Base-by-base conservation (phyloP, 2,113 vertebrate genomes). In the Desmodus rotundus region DNA sequence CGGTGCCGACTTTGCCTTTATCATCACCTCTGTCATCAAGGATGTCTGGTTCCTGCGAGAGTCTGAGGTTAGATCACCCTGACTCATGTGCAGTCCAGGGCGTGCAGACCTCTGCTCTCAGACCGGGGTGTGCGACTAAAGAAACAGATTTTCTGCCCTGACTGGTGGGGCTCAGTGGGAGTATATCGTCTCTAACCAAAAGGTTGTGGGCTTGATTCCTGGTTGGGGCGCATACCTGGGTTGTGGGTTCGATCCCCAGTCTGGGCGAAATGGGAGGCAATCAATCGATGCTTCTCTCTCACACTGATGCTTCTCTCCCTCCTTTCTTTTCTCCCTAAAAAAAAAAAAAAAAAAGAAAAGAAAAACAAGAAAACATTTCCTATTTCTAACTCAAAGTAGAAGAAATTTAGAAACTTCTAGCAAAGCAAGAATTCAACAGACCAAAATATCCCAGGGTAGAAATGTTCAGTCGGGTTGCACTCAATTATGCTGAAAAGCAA, bases 341-440 rank as follows among this genome's bases (percentile, higher is more conserved):
- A 28, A 22, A 61, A 26, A 28, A 11, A 13, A 7, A 61, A 28
- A 12, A 61, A 54, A 20, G 5, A 20, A 17, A 6, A 19, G 15
- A 10, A 26, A 61, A 61, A 28, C 13, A 31, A 31, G 3, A 26
- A 31, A 63, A 31, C 28, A 63, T 31, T 63, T 63, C 31, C n/a
- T 58, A 73, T 61, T 77, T 94, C 63, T 41, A 63, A 63, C 65
- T 95, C 82, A 85, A 87, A 94, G 28, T 13, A 81, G 70, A 92
- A 89, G 74, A 26, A 47, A 36, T 70, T 41, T 80, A 54, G 86
- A 67, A 76, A 81, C 2, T 41, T 56, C 38, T 74, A 58, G 38
- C 24, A n/a, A 2, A 54, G 89, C 85, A 90, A 83, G 72, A 87
- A 50, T 45, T 76, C 24, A 24, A 43, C n/a, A 56, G 26, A 20